phyloP scores from a whole-genome alignment of 1,140 invertebrate species.

The Papilio xuthus region DNA sequence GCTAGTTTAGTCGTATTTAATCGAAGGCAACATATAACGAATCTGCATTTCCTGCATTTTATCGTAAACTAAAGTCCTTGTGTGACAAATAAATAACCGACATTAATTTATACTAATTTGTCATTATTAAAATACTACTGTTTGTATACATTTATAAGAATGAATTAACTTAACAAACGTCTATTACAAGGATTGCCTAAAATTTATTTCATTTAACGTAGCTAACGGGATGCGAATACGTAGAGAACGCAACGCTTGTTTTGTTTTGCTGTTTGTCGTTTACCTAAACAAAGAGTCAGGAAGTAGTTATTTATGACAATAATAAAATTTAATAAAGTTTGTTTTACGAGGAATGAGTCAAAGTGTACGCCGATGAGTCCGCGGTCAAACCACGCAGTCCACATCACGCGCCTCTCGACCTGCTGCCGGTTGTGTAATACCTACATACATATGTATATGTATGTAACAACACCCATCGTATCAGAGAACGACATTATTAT shows the following conservation, averaged over 20 bases:
- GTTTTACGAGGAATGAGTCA: not conserved
- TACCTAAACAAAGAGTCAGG: not conserved
- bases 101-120: too few species aligned
- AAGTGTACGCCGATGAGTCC: conserved; percentile 4
- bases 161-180: too few species aligned
- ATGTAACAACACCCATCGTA: not conserved
- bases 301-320: not conserved
- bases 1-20: not conserved
- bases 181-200: too few species aligned
- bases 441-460: not conserved
- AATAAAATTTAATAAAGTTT: conserved; percentile 7
- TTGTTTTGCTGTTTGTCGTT: not conserved
- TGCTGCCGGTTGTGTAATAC: conserved; percentile 29
- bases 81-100: too few species aligned
- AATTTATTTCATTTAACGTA: too few species aligned
- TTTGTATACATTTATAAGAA: too few species aligned
- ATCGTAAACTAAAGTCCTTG: not conserved
- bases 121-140: too few species aligned
- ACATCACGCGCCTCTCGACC: conserved; percentile 1
- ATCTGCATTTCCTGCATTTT: not conserved
- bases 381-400: not conserved
- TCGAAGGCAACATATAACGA: not conserved
- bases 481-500: conserved; percentile 8
- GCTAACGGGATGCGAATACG: too few species aligned
- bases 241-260: not conserved